Base-by-base conservation (phyloP, 1,140 invertebrate genomes). In the Theocolax elegans region DNA sequence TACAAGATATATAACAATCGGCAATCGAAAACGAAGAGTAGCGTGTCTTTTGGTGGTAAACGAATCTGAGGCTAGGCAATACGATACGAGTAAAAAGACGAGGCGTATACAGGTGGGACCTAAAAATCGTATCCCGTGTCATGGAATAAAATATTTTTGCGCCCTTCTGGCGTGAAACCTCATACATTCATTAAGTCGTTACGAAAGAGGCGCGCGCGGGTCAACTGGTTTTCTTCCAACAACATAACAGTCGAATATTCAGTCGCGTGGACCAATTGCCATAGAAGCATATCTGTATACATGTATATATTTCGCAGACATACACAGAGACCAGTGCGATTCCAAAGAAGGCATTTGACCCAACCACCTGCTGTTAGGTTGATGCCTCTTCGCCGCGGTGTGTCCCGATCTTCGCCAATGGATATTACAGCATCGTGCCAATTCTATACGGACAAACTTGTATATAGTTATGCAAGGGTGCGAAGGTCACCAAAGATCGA, bases 271-370 rank as follows among this genome's bases (percentile, higher is more conserved):
- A 44, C 13, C n/a, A n/a, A n/a, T n/a, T n/a, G n/a, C n/a, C n/a
- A 35, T 10, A 10, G 10, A 35, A 35, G 31, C 10, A 35, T 44
- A 35, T 35, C 4, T 6, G 42, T 15, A 44, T 15, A 44, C n/a
- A 35, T 44, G 15, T 15, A 44, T 15, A 44, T 44, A 44, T 44
- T 3, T 25, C 25, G n/a, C 25, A 31, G 9, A 21, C 27, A 29
- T 54, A 19, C 13, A 48, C 17, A 2, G 4, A 48, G 19, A 19
- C 44, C 76, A n/a, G n/a, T n/a, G n/a, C 76, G 77, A 78, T 78
- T 78, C 76, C 69, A 60, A 76, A 53, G 75, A 79, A 77, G 75
- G 77, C 74, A 75, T 75, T 78, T 78, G 76, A 78, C 71, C 76
- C 72, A 19, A 76, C 77, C 77, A 78, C 77, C 77, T 78, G 77